Evolutionary conservation across 2,888 invertebrate genomes (phyloP).

Genomic region (Coelinius sp.): DNA sequence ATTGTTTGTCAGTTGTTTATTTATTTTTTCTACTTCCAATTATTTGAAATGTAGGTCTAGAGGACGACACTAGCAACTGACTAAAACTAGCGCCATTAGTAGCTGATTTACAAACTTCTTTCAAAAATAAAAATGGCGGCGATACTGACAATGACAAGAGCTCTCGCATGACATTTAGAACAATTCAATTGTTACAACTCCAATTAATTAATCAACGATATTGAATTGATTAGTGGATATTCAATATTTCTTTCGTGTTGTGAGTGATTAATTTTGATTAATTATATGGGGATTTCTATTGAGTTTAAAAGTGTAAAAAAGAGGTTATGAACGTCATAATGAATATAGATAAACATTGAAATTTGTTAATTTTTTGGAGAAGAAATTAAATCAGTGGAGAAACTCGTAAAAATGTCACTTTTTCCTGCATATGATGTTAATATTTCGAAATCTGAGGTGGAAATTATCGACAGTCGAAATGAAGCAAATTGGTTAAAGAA

Average conservation of each 20-base stretch:
- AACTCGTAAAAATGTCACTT: conserved; percentile 65
- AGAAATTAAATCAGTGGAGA: not conserved
- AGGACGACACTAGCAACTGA: no score
- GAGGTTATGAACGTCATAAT: conserved; percentile 8
- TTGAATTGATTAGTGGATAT: not conserved
- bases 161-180: not conserved
- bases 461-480: conserved; percentile 26
- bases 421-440: conserved; percentile 43
- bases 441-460: conserved; percentile 44
- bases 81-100: no score
- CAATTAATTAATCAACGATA: not conserved
- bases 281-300: not conserved
- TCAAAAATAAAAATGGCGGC: not conserved
- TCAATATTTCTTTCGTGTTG: not conserved
- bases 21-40: not conserved
- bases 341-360: not conserved
- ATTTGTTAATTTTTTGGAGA: conserved; percentile 17
- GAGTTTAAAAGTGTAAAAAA: not conserved
- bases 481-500: conserved; percentile 60
- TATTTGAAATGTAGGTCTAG: not conserved
- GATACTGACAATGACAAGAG: not conserved
- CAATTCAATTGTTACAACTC: not conserved
- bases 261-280: not conserved
- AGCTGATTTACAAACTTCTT: not conserved
- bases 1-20: no score